Evolutionary conservation across 2,797 vertebrate genomes (phyloP).

Genomic region (Eremophila alpestris): DNA sequence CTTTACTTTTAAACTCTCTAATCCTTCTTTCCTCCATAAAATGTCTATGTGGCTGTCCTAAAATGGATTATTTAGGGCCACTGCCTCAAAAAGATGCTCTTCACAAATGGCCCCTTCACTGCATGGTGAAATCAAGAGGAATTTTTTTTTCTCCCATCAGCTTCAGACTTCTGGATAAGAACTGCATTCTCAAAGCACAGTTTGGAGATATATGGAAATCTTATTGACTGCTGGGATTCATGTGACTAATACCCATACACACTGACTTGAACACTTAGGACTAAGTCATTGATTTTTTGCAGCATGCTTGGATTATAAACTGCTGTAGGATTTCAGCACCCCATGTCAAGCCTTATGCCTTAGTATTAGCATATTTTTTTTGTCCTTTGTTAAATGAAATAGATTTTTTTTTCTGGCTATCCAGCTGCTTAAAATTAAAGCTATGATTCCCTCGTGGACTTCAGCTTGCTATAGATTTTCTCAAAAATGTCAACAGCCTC

Average conservation of each 20-base stretch:
- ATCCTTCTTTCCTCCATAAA: not conserved
- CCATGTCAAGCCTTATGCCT: not conserved
- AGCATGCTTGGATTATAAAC: not conserved
- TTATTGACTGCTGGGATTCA: not conserved
- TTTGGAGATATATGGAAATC: not conserved
- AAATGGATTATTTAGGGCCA: not conserved
- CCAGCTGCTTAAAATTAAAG: not conserved
- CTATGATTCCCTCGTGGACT: not conserved
- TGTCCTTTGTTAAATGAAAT: constrained; percentile 4
- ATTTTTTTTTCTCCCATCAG: not conserved
- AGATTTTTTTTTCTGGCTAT: not conserved
- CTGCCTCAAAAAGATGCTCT: not conserved
- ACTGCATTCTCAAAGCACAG: not conserved
- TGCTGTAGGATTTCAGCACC: not conserved
- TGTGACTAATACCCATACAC: not conserved
- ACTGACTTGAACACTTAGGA: not conserved
- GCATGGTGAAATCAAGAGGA: not conserved
- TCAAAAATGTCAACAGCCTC: not conserved
- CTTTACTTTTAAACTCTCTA: not conserved
- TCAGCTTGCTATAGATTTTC: constrained; percentile 9
- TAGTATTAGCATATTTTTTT: constrained; percentile 28
- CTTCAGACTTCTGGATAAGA: not conserved
- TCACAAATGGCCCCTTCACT: not conserved
- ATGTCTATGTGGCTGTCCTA: not conserved
- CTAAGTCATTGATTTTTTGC: constrained; percentile 19